These are phyloP conservation scores for Eupithecia pulchellata DNA, from an alignment of 2,888 invertebrate species.

Conservation along the genomic window DNA sequence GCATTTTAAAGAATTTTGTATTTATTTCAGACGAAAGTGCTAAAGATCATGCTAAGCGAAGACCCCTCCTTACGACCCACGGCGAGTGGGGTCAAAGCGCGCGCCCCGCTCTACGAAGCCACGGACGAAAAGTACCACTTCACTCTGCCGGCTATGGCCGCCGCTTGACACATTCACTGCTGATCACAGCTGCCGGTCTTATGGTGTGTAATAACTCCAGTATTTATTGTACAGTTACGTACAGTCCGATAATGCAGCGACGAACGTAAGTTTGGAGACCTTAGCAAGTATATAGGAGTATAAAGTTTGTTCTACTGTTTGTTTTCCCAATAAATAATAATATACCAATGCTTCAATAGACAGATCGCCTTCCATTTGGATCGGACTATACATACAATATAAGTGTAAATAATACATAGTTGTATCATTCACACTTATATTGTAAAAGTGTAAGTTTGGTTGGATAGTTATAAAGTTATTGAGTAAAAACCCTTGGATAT, in stretches of 20 bases:
- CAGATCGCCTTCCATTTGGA: too few species aligned
- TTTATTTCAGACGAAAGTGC: constrained; percentile 86
- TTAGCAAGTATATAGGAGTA: background rate
- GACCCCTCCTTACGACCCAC: constrained; percentile 91
- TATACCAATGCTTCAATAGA: too few species aligned
- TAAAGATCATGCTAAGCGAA: constrained; percentile 91
- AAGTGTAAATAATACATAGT: too few species aligned
- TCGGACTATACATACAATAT: too few species aligned
- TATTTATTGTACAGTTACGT: background rate
- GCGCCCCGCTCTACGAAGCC: constrained; percentile 84
- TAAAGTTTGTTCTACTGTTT: background rate
- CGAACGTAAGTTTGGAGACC: background rate
- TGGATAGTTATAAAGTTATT: too few species aligned
- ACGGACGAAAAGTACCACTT: constrained; percentile 82
- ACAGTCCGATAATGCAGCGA: background rate
- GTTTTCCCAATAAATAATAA: too few species aligned
- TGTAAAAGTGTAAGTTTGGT: too few species aligned
- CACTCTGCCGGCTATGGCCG: constrained; percentile 68
- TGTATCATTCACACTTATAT: too few species aligned
- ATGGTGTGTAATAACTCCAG: background rate
- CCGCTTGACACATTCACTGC: constrained; percentile 32
- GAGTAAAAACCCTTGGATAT: too few species aligned
- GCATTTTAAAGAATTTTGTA: too few species aligned
- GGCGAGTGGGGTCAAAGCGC: constrained; percentile 88
- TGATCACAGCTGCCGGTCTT: too few species aligned